Percentiles rank a stretch among this genome's conserved stretches.
phyloP scores from a whole-genome alignment of 2,888 invertebrate genomes.

The Ligdia adustata region DNA sequence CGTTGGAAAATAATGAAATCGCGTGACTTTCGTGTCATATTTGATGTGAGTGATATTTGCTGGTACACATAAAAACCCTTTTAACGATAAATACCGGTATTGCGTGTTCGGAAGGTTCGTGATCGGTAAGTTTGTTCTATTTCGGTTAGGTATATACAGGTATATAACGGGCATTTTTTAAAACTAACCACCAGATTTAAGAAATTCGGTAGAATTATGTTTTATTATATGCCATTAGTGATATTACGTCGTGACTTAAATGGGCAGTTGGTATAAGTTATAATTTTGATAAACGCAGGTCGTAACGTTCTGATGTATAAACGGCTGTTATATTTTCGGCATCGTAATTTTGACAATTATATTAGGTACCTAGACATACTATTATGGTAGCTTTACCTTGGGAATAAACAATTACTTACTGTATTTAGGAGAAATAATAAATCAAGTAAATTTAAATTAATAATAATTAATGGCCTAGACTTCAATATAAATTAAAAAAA shows the following conservation, averaged over 20 bases:
- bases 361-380: too few relatives aligned
- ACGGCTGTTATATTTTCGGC: too few relatives aligned
- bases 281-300: slow-evolving; percentile 23
- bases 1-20: slow-evolving; percentile 33
- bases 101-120: slow-evolving; percentile 35
- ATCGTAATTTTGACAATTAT: too few relatives aligned
- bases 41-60: slow-evolving; percentile 37
- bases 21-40: slow-evolving; percentile 39
- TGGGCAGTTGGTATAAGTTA: slow-evolving; percentile 12
- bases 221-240: slow-evolving; percentile 24
- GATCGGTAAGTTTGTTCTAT: slow-evolving; percentile 35
- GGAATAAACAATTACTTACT: too few relatives aligned
- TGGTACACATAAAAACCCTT: slow-evolving; percentile 38
- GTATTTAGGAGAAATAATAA: too few relatives aligned
- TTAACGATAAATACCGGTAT: slow-evolving; percentile 39
- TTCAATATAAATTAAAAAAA: too few relatives aligned
- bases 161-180: slow-evolving; percentile 18
- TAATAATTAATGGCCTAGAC: too few relatives aligned
- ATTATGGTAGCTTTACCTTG: too few relatives aligned
- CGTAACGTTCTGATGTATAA: slow-evolving; percentile 1
- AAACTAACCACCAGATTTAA: slow-evolving; percentile 24
- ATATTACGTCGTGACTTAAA: slow-evolving; percentile 22
- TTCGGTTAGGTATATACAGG: too few relatives aligned
- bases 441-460: too few relatives aligned
- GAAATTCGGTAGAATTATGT: slow-evolving; percentile 19